Evolutionary conservation across 2,888 invertebrate genomes (phyloP), one percentile per base, ranked within the genome.

Genomic region (Congeria kusceri): DNA sequence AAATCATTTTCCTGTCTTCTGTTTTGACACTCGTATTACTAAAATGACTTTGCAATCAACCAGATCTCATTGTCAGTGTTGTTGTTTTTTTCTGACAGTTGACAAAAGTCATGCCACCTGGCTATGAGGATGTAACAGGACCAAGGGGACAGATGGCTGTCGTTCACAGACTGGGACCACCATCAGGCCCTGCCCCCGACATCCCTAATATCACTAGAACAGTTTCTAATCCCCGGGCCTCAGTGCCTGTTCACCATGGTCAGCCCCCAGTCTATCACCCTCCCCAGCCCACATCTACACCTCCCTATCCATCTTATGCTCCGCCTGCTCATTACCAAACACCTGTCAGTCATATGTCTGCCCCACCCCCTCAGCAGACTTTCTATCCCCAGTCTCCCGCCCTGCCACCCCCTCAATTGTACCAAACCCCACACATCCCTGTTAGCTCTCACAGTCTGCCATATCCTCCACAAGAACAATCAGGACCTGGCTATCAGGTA

Each of bases 71-170:
- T 32, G 11, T 32, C 32, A 32, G 32, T 32, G 11, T 32, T 49
- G 18, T 20, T 4, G 4, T 5, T 53, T 66, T 66, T 62, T 68
- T 71, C 63, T 67, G 58, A 64, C 83, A 83, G 83, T 83, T 83
- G 79, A 79, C 75, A 56, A 73, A 78, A 70, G 77, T 83, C 77
- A 83, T 83, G 83, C 83, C 83, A 71, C 83, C 83, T 79, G 83
- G 83, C 64, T 83, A 83, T 74, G 83, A 83, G 73, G 62, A 46
- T 47, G 57, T 80, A 28, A 65, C 68, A 39, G 76, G 69, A 58
- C 61, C 23, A 27, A 39, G 39, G 47, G 56, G 28, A 18, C 20
- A 32, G 25, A 20, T 25, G 18, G 58, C n/a, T 46, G 80, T 73
- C 39, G 76, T 67, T 64, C 68, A 61, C 32, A 27, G 80, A 29